A percentile compares a stretch with the other conserved stretches of the same genome.
These are phyloP conservation scores for Hystrix cristata DNA, from an alignment of 2,113 vertebrate genomes.

Conservation along the genomic window DNA sequence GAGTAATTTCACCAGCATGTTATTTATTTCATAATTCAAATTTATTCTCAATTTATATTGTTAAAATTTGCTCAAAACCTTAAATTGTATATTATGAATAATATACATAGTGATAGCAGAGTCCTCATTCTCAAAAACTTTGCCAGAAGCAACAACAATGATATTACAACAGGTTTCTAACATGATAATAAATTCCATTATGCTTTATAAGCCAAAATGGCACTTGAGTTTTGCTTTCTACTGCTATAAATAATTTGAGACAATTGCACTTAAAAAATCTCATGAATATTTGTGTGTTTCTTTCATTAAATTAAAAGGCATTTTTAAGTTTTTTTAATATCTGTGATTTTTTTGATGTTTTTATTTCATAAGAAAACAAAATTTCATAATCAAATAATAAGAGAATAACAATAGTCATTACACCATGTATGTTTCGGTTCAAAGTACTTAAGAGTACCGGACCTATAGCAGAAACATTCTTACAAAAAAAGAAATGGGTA, in stretches of 20 bases:
- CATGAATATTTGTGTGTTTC: conserved; percentile 79
- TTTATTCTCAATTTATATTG: neutral
- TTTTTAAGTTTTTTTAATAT: conserved; percentile 76
- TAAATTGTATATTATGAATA: neutral
- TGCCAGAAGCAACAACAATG: conserved; percentile 68
- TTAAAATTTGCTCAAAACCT: conserved; percentile 29
- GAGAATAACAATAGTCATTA: neutral
- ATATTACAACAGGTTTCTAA: conserved; percentile 78
- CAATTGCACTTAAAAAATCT: conserved; percentile 77
- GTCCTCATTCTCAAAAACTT: conserved; percentile 69
- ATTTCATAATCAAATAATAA: neutral
- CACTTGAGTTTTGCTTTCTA: conserved; percentile 79
- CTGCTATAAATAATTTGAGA: conserved; percentile 83
- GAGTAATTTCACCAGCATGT: neutral
- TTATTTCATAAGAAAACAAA: neutral
- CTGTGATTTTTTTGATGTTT: neutral
- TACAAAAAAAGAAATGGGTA: neutral
- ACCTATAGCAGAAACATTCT: neutral
- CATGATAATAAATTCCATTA: conserved; percentile 82
- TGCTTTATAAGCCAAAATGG: conserved; percentile 85
- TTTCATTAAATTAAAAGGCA: conserved; percentile 85
- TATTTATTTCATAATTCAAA: conserved; percentile 17
- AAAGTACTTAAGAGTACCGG: neutral
- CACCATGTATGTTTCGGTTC: neutral
- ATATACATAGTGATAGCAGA: neutral